Base-by-base conservation (phyloP, 2,888 invertebrate species). In the Meiosimyza decipiens region DNA sequence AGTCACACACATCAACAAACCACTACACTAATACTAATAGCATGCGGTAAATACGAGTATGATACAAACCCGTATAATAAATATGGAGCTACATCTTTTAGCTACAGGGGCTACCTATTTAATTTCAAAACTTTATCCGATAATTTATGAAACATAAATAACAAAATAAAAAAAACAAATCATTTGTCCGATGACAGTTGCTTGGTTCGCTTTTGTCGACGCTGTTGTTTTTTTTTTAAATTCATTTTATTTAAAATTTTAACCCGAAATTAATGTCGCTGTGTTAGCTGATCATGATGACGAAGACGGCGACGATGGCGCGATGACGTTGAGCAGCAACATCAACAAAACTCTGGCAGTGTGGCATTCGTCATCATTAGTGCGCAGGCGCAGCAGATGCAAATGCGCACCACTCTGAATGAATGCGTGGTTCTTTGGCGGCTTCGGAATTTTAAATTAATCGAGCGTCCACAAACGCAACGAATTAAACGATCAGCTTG, bases 91-190 rank as follows among this genome's bases (percentile, higher is more conserved):
- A 57, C 57, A 57, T 57, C 28, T 40, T 16, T 40, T 63, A 47
- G 40, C 16, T 33, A 12, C 15, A n/a, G 40, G 11, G 15, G 22
- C 16, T 33, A 47, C 16, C 11, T 63, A 33, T 15, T 40, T 33
- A 47, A 16, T 63, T 33, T 63, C 28, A 75, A 76, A 80, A 73
- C 81, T 78, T 80, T 81, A 84, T 82, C 82, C 82, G 80, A 84
- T 86, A 85, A 84, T 85, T 85, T 85, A 85, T 86, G 83, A 84
- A 85, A 83, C 81, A 85, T 84, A 84, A 83, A 84, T 84, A 83
- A 84, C 78, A 79, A 82, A 82, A 83, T 79, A 80, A 80, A 85
- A 22, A 83, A 83, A 81, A 86, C 85, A 85, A 85, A 85, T 85
- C 86, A 85, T 85, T 85, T 82, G 80, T 81, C 78, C 80, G 85